Conservation (phyloP, 2,113 vertebrate species). For the Naja naja region DNA sequence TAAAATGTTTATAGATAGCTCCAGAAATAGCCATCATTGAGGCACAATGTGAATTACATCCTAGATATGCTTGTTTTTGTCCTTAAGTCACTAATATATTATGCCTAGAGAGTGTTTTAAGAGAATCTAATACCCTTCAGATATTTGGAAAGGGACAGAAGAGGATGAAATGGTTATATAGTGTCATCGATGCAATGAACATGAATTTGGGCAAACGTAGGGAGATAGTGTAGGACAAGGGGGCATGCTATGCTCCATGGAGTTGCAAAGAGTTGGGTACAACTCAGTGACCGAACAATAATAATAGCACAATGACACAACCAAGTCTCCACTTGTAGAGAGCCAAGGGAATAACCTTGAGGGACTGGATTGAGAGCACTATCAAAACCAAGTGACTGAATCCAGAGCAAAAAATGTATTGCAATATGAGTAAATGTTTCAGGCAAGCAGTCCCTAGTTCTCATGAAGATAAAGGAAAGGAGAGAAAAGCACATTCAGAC, state of each 20-base stretch:
- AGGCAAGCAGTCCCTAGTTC: neutral
- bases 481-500: neutral
- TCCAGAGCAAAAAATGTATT: neutral
- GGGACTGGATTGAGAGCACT: neutral
- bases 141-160: neutral
- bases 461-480: neutral
- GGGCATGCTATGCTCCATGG: neutral
- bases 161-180: too few species aligned
- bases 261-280: neutral
- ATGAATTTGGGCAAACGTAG: neutral
- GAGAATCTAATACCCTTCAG: neutral
- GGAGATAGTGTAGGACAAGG: neutral
- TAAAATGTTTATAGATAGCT: neutral
- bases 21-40: neutral
- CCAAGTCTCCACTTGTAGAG: neutral
- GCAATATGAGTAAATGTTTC: neutral
- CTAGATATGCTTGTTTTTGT: neutral
- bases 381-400: neutral
- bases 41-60: neutral
- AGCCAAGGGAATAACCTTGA: neutral
- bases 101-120: neutral
- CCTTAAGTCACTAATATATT: neutral
- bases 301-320: neutral
- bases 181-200: neutral
- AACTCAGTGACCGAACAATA: neutral